Evolutionary conservation across 92 coral and sea anemone genomes (phyloP).

Genomic region (Phenganax marumi): DNA sequence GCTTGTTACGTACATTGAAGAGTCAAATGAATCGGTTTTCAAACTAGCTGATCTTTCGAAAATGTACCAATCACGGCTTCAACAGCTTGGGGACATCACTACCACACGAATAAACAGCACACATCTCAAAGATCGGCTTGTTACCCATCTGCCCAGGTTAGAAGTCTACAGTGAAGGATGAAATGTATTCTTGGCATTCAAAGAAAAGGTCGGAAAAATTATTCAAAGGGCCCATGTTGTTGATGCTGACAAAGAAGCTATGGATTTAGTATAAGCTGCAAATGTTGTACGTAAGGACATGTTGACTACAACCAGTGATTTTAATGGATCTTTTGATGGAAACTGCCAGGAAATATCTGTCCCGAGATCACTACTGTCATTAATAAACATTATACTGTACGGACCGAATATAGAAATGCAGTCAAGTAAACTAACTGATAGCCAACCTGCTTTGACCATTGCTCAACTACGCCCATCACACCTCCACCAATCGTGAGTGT

Average conservation of each 20-base stretch:
- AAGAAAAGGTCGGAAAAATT: slow-evolving; percentile 7
- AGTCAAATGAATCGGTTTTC: neutral
- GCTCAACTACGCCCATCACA: neutral
- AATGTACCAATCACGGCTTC: slow-evolving; percentile 4
- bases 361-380: slow-evolving; percentile 51
- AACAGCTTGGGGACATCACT: slow-evolving; percentile 9
- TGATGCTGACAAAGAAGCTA: slow-evolving; percentile 55
- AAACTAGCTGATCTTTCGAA: slow-evolving; percentile 4
- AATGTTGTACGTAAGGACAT: slow-evolving; percentile 48
- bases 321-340: slow-evolving; percentile 50
- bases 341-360: slow-evolving; percentile 52
- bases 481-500: neutral
- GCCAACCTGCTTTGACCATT: neutral
- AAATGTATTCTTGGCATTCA: neutral
- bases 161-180: neutral
- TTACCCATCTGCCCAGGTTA: neutral
- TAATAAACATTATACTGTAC: slow-evolving; percentile 54
- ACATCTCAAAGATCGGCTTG: neutral
- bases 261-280: slow-evolving; percentile 64
- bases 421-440: neutral
- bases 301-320: slow-evolving; percentile 15
- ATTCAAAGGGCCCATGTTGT: slow-evolving; percentile 9
- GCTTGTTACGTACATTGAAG: slow-evolving; percentile 3
- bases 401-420: slow-evolving; percentile 39
- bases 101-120: neutral